These are phyloP conservation scores for Horisme vitalbata DNA, from an alignment of 2,888 invertebrate species.

Conservation along the genomic window DNA sequence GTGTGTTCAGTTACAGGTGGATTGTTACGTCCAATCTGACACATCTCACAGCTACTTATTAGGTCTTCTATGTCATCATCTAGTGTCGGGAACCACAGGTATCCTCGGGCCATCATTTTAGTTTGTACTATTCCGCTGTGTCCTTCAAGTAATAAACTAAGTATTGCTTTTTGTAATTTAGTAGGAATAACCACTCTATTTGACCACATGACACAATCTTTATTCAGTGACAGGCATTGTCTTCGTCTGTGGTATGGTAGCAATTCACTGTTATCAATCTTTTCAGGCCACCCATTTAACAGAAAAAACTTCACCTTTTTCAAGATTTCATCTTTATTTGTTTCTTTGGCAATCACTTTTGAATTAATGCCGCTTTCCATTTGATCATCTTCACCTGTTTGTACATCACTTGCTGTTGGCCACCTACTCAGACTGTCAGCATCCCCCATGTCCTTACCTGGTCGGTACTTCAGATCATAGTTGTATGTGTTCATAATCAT, in stretches of 20 bases:
- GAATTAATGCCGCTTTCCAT: not conserved
- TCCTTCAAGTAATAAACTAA: conserved; percentile 5
- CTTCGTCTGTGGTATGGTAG: not conserved
- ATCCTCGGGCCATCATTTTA: conserved; percentile 29
- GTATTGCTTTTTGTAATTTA: not conserved
- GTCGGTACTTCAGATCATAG: conserved; percentile 6
- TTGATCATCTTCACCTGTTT: not conserved
- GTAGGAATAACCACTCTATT: conserved; percentile 4
- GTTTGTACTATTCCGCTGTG: conserved; percentile 31
- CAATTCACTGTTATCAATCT: no score
- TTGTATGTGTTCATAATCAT: conserved; percentile 1
- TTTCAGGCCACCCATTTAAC: not conserved
- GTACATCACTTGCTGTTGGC: not conserved
- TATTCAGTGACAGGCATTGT: conserved; percentile 7
- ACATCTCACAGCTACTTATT: not conserved
- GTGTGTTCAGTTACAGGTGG: conserved; percentile 6
- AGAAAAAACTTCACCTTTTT: not conserved
- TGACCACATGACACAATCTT: conserved; percentile 4
- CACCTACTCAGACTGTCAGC: conserved; percentile 18
- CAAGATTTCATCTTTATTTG: not conserved
- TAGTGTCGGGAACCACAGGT: conserved; percentile 32
- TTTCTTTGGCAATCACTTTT: not conserved
- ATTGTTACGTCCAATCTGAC: conserved; percentile 8
- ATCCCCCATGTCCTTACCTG: conserved; percentile 13
- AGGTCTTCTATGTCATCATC: conserved; percentile 14